A percentile compares a stretch with the other conserved stretches of the same genome.
These are phyloP conservation scores for Epinotia bilunana DNA, from an alignment of 2,888 invertebrate genomes.

Conservation along the genomic window DNA sequence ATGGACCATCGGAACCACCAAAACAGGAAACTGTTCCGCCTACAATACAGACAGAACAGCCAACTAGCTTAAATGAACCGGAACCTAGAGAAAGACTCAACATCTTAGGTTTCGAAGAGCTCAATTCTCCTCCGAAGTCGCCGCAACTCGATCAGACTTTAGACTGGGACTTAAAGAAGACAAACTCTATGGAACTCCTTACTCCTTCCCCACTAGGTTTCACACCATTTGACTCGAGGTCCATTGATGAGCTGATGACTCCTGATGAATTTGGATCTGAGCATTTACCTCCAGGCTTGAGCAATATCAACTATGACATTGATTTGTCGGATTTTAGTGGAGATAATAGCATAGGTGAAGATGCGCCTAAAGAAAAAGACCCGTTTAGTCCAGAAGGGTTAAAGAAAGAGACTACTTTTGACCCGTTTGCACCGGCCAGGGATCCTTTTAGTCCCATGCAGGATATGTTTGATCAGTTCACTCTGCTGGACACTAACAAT, in stretches of 20 bases:
- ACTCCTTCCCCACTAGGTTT: constrained; percentile 85
- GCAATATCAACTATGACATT: constrained; percentile 90
- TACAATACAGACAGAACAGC: constrained; percentile 49
- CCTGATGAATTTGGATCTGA: constrained; percentile 85
- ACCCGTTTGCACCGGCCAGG: constrained; percentile 52
- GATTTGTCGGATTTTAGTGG: constrained; percentile 90
- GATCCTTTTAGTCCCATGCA: constrained; percentile 54
- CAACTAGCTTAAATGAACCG: constrained; percentile 29
- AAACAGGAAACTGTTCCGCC: neutral
- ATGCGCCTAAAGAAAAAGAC: constrained; percentile 77
- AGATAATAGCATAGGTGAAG: constrained; percentile 88
- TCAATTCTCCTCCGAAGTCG: constrained; percentile 67
- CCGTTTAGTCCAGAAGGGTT: constrained; percentile 84
- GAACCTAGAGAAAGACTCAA: constrained; percentile 62
- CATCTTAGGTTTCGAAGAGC: constrained; percentile 67
- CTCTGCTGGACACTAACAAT: constrained; percentile 59
- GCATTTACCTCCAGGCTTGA: constrained; percentile 85
- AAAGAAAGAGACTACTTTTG: constrained; percentile 58
- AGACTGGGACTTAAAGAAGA: constrained; percentile 67
- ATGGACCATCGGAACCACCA: constrained; percentile 42
- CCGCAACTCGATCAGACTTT: constrained; percentile 63
- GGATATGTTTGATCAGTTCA: constrained; percentile 74
- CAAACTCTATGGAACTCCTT: constrained; percentile 80
- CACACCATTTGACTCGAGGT: constrained; percentile 84
- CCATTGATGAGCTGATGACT: constrained; percentile 84